Percentiles rank a stretch among this genome's conserved stretches.
phyloP scores from a whole-genome alignment of 2,888 invertebrate genomes.

The Pediacus dermestoides region DNA sequence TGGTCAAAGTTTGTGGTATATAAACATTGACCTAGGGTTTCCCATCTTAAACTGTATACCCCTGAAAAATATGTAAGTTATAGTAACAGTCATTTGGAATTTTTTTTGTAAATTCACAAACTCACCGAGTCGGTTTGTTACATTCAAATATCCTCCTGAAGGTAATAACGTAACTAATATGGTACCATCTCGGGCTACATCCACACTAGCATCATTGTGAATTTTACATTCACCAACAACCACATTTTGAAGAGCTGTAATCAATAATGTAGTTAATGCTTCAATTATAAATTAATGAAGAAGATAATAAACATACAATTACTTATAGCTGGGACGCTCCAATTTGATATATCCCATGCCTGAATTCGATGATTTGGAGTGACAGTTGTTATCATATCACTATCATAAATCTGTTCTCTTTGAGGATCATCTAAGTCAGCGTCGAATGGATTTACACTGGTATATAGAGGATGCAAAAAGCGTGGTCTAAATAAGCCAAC shows the following conservation, averaged over 20 bases:
- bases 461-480: slow-evolving; percentile 52
- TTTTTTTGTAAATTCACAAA: slow-evolving; percentile 11
- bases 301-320: slow-evolving; percentile 56
- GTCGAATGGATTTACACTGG: slow-evolving; percentile 47
- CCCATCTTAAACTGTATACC: slow-evolving; percentile 75
- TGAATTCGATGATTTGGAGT: slow-evolving; percentile 76
- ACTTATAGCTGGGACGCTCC: slow-evolving; percentile 68
- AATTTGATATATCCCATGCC: slow-evolving; percentile 76
- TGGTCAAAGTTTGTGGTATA: slow-evolving; percentile 75
- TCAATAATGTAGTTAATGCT: not conserved
- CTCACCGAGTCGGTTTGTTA: slow-evolving; percentile 70
- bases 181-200: slow-evolving; percentile 75
- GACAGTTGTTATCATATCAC: slow-evolving; percentile 53
- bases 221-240: slow-evolving; percentile 79
- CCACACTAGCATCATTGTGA: slow-evolving; percentile 83
- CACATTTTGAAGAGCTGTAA: slow-evolving; percentile 65
- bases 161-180: slow-evolving; percentile 74
- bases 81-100: slow-evolving; percentile 7
- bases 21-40: slow-evolving; percentile 70
- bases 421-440: slow-evolving; percentile 45
- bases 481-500: slow-evolving; percentile 44
- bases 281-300: not conserved
- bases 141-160: slow-evolving; percentile 63
- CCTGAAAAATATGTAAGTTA: slow-evolving; percentile 49
- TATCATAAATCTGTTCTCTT: slow-evolving; percentile 45